Evolutionary conservation across 2,113 vertebrate genomes (phyloP), one percentile per base, ranked within the genome.

Genomic region (Triplophysa siluroides): DNA sequence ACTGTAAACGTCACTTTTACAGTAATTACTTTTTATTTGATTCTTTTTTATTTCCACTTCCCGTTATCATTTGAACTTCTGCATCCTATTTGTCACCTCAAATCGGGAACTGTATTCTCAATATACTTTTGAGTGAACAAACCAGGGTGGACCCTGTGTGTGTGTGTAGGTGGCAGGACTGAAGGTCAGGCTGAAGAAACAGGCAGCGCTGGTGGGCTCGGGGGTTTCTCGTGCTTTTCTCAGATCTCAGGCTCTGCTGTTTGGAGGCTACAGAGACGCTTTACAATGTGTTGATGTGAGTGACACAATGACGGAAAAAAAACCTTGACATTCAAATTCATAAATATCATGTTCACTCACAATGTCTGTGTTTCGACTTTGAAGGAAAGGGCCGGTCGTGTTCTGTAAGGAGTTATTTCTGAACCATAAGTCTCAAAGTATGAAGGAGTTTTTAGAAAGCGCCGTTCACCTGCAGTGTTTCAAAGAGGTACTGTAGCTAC

Each of bases 381-480:
- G 47, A 80, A 95, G 94, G 92, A 88, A n/a, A 5, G 91, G 91
- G 54, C 91, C 92, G 0, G 84, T 94, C 26, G 83, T 82, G 13
- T 97, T 97, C 88, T 90, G 70, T 19, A 90, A 95, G 60, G 92
- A 95, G 70, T 76, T 87, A 11, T 97, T 97, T 84, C 41, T 96
- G 71, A 92, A 92, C 61, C 93, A 95, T 81, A 96, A 93, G 71
- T 92, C 94, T 1, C 73, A 86, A 47, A 87, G 89, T 23, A 91
- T 94, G 89, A 94, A 92, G 80, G 88, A 90, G 67, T 97, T 97
- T 86, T 91, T 96, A 26, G 91, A 90, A 76, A 88, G 88, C 18
- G 95, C 95, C 0, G 85, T 95, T 26, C 95, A 97, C 84, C 88
- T 96, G 62, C 96, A 97, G 88, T 93, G 93, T 50, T 97, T 97